These are phyloP conservation scores for Terrapene triunguis DNA, from an alignment of 2,113 vertebrate genomes.

Conservation along the genomic window DNA sequence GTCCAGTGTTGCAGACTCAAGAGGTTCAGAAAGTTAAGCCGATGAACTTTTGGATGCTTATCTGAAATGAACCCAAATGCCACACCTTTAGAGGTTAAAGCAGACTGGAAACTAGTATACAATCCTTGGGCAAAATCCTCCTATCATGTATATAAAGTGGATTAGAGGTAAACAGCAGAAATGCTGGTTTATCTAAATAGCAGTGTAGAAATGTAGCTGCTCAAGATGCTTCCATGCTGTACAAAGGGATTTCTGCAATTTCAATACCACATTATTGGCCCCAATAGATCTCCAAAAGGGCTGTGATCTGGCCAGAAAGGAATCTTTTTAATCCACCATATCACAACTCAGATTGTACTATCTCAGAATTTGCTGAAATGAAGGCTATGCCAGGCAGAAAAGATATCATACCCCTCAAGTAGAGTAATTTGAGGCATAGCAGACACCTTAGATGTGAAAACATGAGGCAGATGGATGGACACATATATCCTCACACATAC, in stretches of 20 bases:
- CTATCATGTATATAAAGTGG: background rate
- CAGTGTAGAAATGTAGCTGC: background rate
- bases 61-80: background rate
- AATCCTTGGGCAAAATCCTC: background rate
- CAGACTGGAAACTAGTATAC: background rate
- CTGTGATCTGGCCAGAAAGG: background rate
- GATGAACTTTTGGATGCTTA: background rate
- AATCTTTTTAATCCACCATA: background rate
- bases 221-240: background rate
- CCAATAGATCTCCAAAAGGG: background rate
- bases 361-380: background rate
- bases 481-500: slow-evolving; percentile 32
- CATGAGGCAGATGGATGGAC: slow-evolving; percentile 25
- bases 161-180: background rate
- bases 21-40: background rate
- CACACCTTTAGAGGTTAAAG: background rate
- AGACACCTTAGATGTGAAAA: slow-evolving; percentile 26
- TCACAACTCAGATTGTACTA: background rate
- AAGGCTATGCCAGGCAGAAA: background rate
- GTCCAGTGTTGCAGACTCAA: slow-evolving; percentile 2
- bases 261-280: background rate
- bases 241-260: background rate
- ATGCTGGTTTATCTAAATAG: background rate
- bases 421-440: background rate
- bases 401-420: slow-evolving; percentile 2